phyloP scores from a whole-genome alignment of 2,797 vertebrate species.

The Lycodopsis pacificus region DNA sequence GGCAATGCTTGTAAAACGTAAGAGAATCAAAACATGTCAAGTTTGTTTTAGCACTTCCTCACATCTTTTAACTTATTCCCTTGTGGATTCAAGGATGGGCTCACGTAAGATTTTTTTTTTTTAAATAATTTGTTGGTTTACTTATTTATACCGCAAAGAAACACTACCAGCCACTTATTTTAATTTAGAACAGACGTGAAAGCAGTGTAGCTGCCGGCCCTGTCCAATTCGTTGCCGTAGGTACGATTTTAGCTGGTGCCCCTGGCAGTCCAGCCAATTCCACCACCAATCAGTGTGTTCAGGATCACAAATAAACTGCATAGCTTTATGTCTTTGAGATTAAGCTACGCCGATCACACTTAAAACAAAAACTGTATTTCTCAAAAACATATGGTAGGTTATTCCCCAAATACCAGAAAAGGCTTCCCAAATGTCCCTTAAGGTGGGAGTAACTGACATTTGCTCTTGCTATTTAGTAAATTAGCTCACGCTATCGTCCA shows the following conservation, averaged over 20 bases:
- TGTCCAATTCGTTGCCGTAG: background rate
- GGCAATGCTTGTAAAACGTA: conserved; percentile 45
- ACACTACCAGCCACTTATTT: conserved; percentile 30
- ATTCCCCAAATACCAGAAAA: background rate
- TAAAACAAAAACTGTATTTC: background rate
- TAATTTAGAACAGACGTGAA: conserved; percentile 35
- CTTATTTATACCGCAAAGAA: conserved; percentile 44
- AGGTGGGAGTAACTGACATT: background rate
- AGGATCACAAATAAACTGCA: background rate
- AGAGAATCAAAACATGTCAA: conserved; percentile 57
- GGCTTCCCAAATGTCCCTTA: background rate
- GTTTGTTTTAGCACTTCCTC: conserved; percentile 43
- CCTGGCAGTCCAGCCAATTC: background rate
- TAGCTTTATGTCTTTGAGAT: background rate
- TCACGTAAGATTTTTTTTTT: conserved; percentile 7
- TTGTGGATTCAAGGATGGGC: conserved; percentile 34
- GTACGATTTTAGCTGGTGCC: background rate
- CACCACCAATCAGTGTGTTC: background rate
- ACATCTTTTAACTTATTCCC: conserved; percentile 46
- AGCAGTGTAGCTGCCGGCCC: background rate
- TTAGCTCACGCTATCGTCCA: background rate
- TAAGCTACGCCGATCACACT: too few relatives aligned
- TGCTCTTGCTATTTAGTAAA: background rate
- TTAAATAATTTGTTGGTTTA: conserved; percentile 37
- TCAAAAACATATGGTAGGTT: background rate